phyloP scores from a whole-genome alignment of 2,113 vertebrate species.

The Leptobrachium ailaonicum region DNA sequence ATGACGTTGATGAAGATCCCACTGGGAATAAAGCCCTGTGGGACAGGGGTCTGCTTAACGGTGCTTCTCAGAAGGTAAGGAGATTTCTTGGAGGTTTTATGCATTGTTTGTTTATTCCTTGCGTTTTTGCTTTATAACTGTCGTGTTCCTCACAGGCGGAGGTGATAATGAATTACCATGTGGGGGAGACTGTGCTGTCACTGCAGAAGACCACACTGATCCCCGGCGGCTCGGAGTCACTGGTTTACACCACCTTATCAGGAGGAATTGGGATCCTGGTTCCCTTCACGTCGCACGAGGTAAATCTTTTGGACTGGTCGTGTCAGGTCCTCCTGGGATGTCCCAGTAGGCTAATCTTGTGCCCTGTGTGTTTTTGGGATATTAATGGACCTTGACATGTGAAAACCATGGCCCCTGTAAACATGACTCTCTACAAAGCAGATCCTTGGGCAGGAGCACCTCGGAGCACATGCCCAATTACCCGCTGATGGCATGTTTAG shows the following conservation, averaged over 20 bases:
- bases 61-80: slow-evolving; percentile 94
- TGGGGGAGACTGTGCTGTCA: slow-evolving; percentile 91
- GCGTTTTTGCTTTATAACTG: background rate
- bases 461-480: too few relatives aligned
- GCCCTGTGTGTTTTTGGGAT: too few relatives aligned
- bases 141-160: slow-evolving; percentile 77
- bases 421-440: too few relatives aligned
- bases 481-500: too few relatives aligned
- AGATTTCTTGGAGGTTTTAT: background rate
- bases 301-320: slow-evolving; percentile 51
- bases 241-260: slow-evolving; percentile 94
- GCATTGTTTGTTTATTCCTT: background rate
- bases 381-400: too few relatives aligned
- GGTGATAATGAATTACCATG: slow-evolving; percentile 93
- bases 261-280: slow-evolving; percentile 96
- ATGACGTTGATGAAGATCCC: slow-evolving; percentile 96
- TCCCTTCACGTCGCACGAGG: slow-evolving; percentile 97
- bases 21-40: slow-evolving; percentile 97
- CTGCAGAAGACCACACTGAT: slow-evolving; percentile 97
- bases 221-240: slow-evolving; percentile 92
- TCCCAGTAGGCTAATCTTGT: background rate
- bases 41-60: slow-evolving; percentile 95
- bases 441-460: too few relatives aligned
- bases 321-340: too few relatives aligned
- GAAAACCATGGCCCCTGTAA: too few relatives aligned